Evolutionary conservation across 2,888 invertebrate species (phyloP), one percentile per base, ranked within the genome.

Genomic region (Zele albiditarsus): DNA sequence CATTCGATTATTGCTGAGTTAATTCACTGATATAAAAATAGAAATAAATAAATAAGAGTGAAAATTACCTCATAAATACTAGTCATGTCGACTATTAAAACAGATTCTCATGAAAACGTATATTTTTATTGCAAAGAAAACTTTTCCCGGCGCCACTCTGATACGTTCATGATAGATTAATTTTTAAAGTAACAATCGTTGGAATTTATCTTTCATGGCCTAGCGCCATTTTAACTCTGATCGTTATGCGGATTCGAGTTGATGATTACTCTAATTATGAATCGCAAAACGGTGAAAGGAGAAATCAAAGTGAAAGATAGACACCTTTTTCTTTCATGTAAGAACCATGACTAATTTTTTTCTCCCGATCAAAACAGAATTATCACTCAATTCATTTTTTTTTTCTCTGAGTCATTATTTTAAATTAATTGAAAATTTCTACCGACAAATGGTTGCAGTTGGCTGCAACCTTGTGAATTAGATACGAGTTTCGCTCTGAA

Each of bases 271-370:
- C 31, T 28, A 73, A 67, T 73, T 73, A 67, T 60, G 8, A 28
- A 68, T 67, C 12, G 28, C 42, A 73, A 68, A 67, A 38, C 25
- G 67, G 69, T 74, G 69, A 74, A 74, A 74, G 74, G 74, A 74
- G 74, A 74, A 74, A 74, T 74, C 74, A 31, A 20, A 62, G 74
- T 69, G 74, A 74, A 74, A 74, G 73, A 73, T 67, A 42, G 33
- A 23, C 20, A 5, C 16, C 20, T 25, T 74, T 74, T 69, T 69
- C 20, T 62, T 27, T n/a, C 1, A 33, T 3, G 63, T 33, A 31
- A 62, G 49, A 42, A 27, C 16, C 1, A 33, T 28, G 3, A 33
- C 6, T 20, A 1, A 25, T 42, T 6, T 42, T 66, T 66, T 66
- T 8, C 12, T n/a, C 31, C n/a, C 33, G 5, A 5, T 33, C n/a